Percentiles rank a stretch among this genome's conserved stretches.
Conservation (phyloP, 2,113 vertebrate species). For the Vanacampus margaritifer region DNA sequence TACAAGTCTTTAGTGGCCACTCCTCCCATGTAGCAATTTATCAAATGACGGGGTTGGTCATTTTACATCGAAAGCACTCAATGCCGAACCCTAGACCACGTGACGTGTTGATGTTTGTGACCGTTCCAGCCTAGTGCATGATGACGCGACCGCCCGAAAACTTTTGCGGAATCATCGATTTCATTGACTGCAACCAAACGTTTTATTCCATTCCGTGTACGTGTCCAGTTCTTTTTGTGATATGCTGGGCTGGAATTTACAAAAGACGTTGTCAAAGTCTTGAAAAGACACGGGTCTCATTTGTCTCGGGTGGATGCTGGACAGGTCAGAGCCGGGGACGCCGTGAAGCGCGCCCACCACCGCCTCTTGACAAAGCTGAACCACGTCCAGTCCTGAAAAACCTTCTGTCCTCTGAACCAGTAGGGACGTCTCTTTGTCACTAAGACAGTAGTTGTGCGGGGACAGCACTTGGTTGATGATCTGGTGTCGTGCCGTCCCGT, state of each 20-base stretch:
- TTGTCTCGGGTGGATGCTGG: slow-evolving; percentile 90
- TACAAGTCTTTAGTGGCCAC: slow-evolving; percentile 80
- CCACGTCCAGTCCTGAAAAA: slow-evolving; percentile 94
- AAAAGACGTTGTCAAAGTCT: slow-evolving; percentile 99
- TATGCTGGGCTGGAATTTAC: slow-evolving; percentile 99
- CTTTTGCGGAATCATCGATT: slow-evolving; percentile 35
- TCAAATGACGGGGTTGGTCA: slow-evolving; percentile 75
- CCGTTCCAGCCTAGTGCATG: slow-evolving; percentile 73
- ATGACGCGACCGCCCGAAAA: slow-evolving; percentile 68
- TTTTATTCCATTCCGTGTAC: slow-evolving; percentile 99
- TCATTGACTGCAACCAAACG: slow-evolving; percentile 99
- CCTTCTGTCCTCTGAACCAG: slow-evolving; percentile 97
- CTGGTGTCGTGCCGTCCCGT: slow-evolving; percentile 95
- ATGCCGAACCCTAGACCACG: slow-evolving; percentile 65
- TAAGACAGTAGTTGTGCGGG: slow-evolving; percentile 99
- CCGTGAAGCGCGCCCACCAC: slow-evolving; percentile 88
- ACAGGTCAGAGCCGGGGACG: slow-evolving; percentile 89
- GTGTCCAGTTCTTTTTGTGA: slow-evolving; percentile 98
- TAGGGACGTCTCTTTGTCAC: slow-evolving; percentile 97
- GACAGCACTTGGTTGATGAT: slow-evolving; percentile 99
- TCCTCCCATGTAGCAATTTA: slow-evolving; percentile 79
- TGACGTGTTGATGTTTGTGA: slow-evolving; percentile 68
- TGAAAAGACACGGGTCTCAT: slow-evolving; percentile 97
- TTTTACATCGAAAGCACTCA: slow-evolving; percentile 77
- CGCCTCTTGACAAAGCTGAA: slow-evolving; percentile 96